A percentile compares a stretch with the other conserved stretches of the same genome.
These are phyloP conservation scores for Caradrina clavipalpis DNA, from an alignment of 2,888 invertebrate genomes.

Conservation along the genomic window DNA sequence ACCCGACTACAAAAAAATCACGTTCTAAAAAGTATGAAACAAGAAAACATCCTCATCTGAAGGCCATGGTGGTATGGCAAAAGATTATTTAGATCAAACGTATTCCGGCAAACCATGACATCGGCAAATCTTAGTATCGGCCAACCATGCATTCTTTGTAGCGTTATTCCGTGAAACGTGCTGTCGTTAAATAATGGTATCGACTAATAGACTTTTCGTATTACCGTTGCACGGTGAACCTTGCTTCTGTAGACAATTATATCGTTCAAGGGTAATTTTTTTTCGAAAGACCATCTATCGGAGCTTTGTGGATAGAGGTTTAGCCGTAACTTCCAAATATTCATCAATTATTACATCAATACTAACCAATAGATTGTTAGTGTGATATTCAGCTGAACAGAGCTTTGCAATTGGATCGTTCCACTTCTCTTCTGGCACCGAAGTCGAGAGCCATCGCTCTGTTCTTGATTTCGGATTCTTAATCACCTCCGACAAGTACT, in stretches of 20 bases:
- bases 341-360: neutral
- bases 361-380: constrained; percentile 93
- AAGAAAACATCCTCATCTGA: no score
- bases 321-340: neutral
- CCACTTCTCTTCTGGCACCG: constrained; percentile 90
- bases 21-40: no score
- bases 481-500: constrained; percentile 91
- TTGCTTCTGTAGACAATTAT: no score
- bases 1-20: no score
- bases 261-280: no score
- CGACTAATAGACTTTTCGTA: no score
- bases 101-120: neutral
- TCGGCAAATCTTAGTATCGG: neutral
- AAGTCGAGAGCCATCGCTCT: constrained; percentile 95
- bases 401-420: constrained; percentile 73
- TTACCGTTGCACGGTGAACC: no score
- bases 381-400: constrained; percentile 96
- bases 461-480: constrained; percentile 92
- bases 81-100: neutral
- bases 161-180: neutral
- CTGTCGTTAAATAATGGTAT: no score
- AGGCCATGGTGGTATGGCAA: no score
- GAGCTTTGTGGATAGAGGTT: neutral
- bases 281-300: neutral
- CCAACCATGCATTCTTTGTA: neutral